phyloP scores from a whole-genome alignment of 2,888 invertebrate genomes.

The Drosophila neotestacea region DNA sequence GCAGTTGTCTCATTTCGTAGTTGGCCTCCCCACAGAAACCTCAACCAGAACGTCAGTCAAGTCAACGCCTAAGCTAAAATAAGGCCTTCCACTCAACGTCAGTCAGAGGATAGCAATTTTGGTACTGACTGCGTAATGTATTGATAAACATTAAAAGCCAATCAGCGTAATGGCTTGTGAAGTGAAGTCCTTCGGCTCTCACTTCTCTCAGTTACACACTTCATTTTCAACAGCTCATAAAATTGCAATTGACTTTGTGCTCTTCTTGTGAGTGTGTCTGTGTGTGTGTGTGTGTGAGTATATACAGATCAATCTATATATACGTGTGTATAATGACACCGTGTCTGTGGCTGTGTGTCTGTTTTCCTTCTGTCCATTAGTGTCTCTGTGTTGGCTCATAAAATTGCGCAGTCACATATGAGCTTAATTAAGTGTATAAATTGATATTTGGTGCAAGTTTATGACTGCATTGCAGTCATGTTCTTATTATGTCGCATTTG shows the following conservation, averaged over 20 bases:
- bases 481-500: conserved; percentile 57
- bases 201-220: conserved; percentile 46
- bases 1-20: conserved; percentile 28
- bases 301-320: conserved; percentile 18
- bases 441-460: conserved; percentile 77
- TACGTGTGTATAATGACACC: conserved; percentile 15
- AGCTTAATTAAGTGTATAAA: conserved; percentile 80
- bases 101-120: conserved; percentile 21
- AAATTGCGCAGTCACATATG: conserved; percentile 79
- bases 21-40: conserved; percentile 20
- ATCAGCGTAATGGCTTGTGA: conserved; percentile 78
- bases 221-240: conserved; percentile 78
- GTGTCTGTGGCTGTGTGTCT: conserved; percentile 22
- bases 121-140: conserved; percentile 64
- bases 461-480: conserved; percentile 74
- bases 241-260: conserved; percentile 76
- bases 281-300: background rate
- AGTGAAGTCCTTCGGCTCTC: conserved; percentile 42
- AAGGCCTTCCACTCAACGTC: conserved; percentile 28
- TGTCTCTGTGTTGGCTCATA: conserved; percentile 25
- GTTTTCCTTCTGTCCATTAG: conserved; percentile 1
- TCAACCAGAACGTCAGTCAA: conserved; percentile 32
- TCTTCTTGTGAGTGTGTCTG: conserved; percentile 9
- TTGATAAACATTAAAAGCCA: conserved; percentile 80
- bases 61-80: conserved; percentile 26